Evolutionary conservation across 2,113 vertebrate species (phyloP).

Genomic region (Indicator maculatus): DNA sequence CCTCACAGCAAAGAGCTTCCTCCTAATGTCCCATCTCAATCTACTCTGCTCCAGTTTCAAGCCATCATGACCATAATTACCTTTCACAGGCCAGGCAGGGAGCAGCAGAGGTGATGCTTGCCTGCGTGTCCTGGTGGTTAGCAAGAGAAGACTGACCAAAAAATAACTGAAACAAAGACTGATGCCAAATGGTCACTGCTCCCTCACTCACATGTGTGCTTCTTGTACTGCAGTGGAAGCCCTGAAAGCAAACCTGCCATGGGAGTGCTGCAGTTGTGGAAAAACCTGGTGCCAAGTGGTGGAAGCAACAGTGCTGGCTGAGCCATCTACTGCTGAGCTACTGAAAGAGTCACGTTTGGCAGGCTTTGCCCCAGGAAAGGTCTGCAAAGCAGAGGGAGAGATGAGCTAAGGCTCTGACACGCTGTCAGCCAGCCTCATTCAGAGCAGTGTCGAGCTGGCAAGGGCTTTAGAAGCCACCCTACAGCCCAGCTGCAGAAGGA

Average conservation of each 20-base stretch:
- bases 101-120: neutral
- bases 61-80: neutral
- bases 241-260: neutral
- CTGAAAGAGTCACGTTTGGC: conserved; percentile 13
- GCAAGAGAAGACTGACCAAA: neutral
- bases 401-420: rapidly evolving
- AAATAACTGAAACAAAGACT: neutral
- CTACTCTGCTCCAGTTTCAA: neutral
- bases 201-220: rapidly evolving
- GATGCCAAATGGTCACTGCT: neutral
- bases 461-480: neutral
- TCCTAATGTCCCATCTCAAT: too few relatives aligned
- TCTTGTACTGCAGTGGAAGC: neutral
- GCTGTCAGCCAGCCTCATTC: neutral
- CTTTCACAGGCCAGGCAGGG: neutral
- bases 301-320: neutral
- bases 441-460: neutral
- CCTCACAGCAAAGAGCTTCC: too few relatives aligned
- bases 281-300: neutral
- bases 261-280: conserved; percentile 32
- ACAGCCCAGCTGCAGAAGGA: neutral
- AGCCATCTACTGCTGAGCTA: conserved; percentile 28
- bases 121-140: neutral
- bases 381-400: neutral
- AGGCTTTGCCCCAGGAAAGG: neutral